Conservation (phyloP, 2,113 vertebrate species). For the Talpa occidentalis region DNA sequence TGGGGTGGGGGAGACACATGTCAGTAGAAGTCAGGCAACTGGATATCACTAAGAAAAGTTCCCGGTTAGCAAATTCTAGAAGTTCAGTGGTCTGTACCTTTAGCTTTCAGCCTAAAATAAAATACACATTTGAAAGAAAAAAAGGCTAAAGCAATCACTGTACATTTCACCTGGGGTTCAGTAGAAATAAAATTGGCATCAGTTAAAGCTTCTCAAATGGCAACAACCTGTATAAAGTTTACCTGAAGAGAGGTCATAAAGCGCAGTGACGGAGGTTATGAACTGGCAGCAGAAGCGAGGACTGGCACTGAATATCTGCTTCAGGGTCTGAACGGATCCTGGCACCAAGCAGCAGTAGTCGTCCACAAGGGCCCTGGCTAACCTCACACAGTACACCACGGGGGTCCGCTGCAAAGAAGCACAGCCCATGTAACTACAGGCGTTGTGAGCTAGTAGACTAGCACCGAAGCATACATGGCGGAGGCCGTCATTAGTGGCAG, state of each 20-base stretch:
- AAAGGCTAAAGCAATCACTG: not conserved
- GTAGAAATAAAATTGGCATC: not conserved
- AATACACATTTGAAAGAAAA: not conserved
- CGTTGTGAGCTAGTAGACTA: rapidly evolving
- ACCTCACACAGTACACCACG: constrained; percentile 91
- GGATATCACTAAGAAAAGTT: not conserved
- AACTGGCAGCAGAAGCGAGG: constrained; percentile 99
- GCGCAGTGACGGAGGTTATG: constrained; percentile 93
- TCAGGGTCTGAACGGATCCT: constrained; percentile 93
- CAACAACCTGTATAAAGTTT: not conserved
- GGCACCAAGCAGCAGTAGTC: constrained; percentile 97
- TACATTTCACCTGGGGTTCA: not conserved
- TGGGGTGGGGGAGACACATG: rapidly evolving
- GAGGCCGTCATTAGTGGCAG: not conserved
- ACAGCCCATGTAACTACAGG: not conserved
- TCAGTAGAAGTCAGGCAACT: not conserved
- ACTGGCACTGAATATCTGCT: constrained; percentile 93
- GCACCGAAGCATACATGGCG: rapidly evolving
- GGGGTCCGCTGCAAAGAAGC: constrained; percentile 90
- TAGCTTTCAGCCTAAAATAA: not conserved
- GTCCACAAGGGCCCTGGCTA: constrained; percentile 94
- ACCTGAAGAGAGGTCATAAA: constrained; percentile 96
- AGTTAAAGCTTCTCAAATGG: rapidly evolving
- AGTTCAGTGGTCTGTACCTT: not conserved
- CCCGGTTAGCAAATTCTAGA: not conserved